A percentile compares a stretch with the other conserved stretches of the same genome.
Conservation (phyloP, 2,888 invertebrate species). For the Serrognathus titanus region DNA sequence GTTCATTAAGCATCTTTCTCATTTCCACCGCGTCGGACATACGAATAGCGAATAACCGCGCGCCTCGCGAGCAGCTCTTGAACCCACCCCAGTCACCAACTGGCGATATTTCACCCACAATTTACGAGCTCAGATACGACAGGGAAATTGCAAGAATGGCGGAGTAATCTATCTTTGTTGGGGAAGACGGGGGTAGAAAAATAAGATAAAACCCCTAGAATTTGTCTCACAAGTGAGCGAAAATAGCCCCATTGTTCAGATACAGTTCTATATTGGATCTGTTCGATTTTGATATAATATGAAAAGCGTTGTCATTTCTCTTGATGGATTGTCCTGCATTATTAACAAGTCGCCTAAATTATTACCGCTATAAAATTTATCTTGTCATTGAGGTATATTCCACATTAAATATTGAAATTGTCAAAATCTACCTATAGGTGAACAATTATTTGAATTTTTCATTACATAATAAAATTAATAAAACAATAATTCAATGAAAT, state of each 20-base stretch:
- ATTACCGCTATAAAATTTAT: background rate
- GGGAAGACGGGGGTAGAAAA: constrained; percentile 43
- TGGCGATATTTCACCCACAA: constrained; percentile 78
- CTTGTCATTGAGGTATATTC: too few species aligned
- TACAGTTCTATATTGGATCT: constrained; percentile 36
- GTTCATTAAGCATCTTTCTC: constrained; percentile 21
- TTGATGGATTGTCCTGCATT: background rate
- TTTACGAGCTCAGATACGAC: constrained; percentile 88
- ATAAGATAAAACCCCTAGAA: constrained; percentile 51
- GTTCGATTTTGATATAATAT: constrained; percentile 16
- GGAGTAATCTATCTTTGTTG: constrained; percentile 86
- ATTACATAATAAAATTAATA: too few species aligned
- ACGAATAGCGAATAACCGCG: constrained; percentile 21
- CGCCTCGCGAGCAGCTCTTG: constrained; percentile 32
- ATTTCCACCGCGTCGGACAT: constrained; percentile 25
- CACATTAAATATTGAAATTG: too few species aligned
- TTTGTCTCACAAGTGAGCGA: constrained; percentile 49
- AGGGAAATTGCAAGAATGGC: constrained; percentile 92
- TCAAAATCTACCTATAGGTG: too few species aligned
- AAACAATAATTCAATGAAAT: too few species aligned
- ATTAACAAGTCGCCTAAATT: background rate
- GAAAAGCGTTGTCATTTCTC: constrained; percentile 9
- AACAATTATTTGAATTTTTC: too few species aligned
- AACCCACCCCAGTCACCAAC: constrained; percentile 42
- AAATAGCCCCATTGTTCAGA: constrained; percentile 46